Evolutionary conservation across 2,888 invertebrate species (phyloP).

Genomic region (Agrochola lota): DNA sequence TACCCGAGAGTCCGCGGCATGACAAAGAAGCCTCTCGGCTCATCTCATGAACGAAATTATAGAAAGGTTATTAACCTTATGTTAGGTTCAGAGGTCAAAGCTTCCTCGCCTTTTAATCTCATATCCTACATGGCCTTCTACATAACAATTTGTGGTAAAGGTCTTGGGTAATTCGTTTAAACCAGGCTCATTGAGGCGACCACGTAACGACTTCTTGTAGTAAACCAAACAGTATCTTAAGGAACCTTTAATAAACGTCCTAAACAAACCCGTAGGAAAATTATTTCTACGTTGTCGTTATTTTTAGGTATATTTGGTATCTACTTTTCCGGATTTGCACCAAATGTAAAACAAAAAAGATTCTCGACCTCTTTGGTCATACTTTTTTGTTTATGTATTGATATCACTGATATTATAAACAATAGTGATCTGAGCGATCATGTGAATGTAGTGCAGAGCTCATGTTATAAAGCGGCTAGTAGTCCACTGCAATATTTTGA

Average conservation of each 20-base stretch:
- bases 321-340: slow-evolving; percentile 43
- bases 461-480: slow-evolving; percentile 3
- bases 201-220: slow-evolving; percentile 37
- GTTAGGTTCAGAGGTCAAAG: slow-evolving; percentile 39
- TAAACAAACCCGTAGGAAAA: slow-evolving; percentile 33
- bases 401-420: slow-evolving; percentile 24
- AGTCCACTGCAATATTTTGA: not conserved
- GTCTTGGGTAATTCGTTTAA: slow-evolving; percentile 42
- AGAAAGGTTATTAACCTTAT: slow-evolving; percentile 50
- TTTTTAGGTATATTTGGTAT: slow-evolving; percentile 30
- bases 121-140: slow-evolving; percentile 20
- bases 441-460: slow-evolving; percentile 19
- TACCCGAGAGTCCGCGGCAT: slow-evolving; percentile 4
- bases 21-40: slow-evolving; percentile 24
- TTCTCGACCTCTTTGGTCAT: slow-evolving; percentile 29
- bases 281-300: slow-evolving; percentile 14
- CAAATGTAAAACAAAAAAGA: slow-evolving; percentile 31
- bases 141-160: slow-evolving; percentile 33
- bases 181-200: slow-evolving; percentile 23
- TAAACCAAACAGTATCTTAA: slow-evolving; percentile 24
- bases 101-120: slow-evolving; percentile 33
- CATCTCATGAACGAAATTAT: slow-evolving; percentile 18
- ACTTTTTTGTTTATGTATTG: slow-evolving; percentile 29
- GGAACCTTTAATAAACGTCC: slow-evolving; percentile 27
- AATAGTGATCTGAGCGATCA: slow-evolving; percentile 23